Conservation (phyloP, 2,797 vertebrate species). For the Gallinago nigripennis region DNA sequence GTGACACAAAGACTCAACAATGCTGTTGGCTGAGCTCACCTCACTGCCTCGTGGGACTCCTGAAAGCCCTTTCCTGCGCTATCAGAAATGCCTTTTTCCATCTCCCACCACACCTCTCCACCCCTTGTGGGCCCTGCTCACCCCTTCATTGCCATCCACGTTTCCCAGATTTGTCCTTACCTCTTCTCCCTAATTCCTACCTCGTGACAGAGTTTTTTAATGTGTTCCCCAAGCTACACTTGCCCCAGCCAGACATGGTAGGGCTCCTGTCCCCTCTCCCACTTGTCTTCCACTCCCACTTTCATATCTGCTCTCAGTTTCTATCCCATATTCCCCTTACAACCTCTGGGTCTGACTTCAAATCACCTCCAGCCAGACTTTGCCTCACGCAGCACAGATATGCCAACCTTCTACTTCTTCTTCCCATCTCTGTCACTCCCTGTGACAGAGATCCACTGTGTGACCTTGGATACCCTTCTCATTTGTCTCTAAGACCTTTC, state of each 20-base stretch:
- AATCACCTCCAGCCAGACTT: neutral
- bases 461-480: neutral
- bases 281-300: neutral
- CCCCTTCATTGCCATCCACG: neutral
- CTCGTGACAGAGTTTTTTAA: neutral
- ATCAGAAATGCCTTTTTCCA: neutral
- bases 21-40: neutral
- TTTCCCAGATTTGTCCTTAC: neutral
- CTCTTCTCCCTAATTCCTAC: neutral
- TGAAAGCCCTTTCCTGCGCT: neutral
- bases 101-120: neutral
- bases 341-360: neutral
- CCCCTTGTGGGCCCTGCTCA: fast-evolving
- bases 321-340: neutral
- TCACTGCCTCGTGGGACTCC: neutral
- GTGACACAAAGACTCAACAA: neutral
- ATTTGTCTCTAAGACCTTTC: neutral
- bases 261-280: neutral
- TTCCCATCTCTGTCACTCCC: neutral
- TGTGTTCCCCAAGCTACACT: neutral
- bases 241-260: neutral
- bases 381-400: neutral
- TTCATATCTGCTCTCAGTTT: neutral
- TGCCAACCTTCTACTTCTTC: neutral
- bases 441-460: too few relatives aligned